phyloP scores from a whole-genome alignment of 2,113 vertebrate species.

The Hystrix cristata region DNA sequence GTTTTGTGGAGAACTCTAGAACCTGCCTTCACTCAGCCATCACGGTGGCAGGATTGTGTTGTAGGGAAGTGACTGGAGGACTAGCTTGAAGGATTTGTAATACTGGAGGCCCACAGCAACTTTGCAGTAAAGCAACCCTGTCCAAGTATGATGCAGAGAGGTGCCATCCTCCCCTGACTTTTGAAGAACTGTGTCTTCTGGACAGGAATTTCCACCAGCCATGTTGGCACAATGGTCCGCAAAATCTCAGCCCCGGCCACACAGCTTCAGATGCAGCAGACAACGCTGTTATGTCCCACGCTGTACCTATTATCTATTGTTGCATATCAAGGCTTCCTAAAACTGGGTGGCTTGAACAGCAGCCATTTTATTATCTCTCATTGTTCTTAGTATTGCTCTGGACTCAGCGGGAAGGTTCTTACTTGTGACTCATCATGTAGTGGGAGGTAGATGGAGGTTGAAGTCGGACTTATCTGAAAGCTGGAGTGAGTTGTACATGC shows the following conservation, averaged over 20 bases:
- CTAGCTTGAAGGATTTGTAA: not conserved
- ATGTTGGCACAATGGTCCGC: not conserved
- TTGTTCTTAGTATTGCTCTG: not conserved
- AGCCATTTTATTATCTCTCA: not conserved
- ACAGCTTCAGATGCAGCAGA: not conserved
- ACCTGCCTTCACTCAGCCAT: not conserved
- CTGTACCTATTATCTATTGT: not conserved
- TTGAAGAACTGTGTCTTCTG: not conserved
- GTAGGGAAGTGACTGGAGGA: not conserved
- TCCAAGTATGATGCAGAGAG: not conserved
- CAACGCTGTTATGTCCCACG: not conserved
- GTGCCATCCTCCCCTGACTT: not conserved
- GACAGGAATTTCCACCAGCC: not conserved
- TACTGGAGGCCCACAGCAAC: not conserved
- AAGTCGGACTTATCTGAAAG: not conserved
- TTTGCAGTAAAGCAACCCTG: not conserved
- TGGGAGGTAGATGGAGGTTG: not conserved
- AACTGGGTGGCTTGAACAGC: not conserved
- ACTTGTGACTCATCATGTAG: not conserved
- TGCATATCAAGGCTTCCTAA: not conserved
- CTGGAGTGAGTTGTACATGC: not conserved
- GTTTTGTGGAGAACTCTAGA: not conserved
- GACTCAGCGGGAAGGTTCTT: constrained; percentile 1
- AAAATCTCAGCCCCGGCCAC: not conserved
- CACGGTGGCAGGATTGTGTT: not conserved